Evolutionary conservation across 2,113 vertebrate genomes (phyloP).

Genomic region (Pseudorasbora parva): DNA sequence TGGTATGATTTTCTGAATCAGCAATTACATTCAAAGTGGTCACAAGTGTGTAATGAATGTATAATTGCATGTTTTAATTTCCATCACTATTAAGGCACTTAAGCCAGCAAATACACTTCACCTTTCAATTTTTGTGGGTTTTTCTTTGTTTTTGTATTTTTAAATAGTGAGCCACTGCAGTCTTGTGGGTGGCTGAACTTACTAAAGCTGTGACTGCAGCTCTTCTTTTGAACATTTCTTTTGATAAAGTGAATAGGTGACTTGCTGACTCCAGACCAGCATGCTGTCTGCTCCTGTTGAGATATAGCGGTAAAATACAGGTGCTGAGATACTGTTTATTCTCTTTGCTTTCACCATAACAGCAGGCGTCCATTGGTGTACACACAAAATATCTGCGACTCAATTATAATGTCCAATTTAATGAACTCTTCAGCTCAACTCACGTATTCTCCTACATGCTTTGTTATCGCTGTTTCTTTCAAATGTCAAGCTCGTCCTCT

Average conservation of each 20-base stretch:
- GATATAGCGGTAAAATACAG: not conserved
- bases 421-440: slow-evolving; percentile 39
- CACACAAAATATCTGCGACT: not conserved
- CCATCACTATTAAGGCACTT: not conserved
- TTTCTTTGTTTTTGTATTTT: not conserved
- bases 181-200: slow-evolving; percentile 10
- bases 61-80: not conserved
- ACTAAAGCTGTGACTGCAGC: slow-evolving; percentile 20
- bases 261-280: slow-evolving; percentile 27
- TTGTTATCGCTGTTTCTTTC: slow-evolving; percentile 53
- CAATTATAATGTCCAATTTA: slow-evolving; percentile 29
- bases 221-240: slow-evolving; percentile 17
- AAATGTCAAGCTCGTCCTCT: slow-evolving; percentile 53
- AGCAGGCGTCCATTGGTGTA: not conserved
- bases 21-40: not conserved
- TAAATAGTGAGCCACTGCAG: not conserved
- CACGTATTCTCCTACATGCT: slow-evolving; percentile 41
- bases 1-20: not conserved
- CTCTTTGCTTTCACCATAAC: not conserved
- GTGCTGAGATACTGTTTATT: not conserved
- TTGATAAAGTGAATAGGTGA: slow-evolving; percentile 6
- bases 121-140: not conserved
- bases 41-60: not conserved
- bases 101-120: not conserved
- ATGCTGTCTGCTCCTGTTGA: slow-evolving; percentile 5